Evolutionary conservation across 2,888 invertebrate species (phyloP).

Genomic region (Augochlorella aurata): DNA sequence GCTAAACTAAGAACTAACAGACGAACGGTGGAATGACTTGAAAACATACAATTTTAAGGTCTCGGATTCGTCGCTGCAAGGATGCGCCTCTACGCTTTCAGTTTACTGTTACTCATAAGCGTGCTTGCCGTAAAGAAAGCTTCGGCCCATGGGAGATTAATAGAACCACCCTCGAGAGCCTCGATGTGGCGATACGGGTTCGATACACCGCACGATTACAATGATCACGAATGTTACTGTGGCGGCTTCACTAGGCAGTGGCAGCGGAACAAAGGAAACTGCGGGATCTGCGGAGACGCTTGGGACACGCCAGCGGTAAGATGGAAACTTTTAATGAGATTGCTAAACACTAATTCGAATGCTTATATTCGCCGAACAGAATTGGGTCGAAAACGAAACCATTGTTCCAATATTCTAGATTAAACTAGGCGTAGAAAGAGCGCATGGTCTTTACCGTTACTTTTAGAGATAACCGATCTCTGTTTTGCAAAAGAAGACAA

Average conservation of each 20-base stretch:
- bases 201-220: slow-evolving; percentile 93
- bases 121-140: slow-evolving; percentile 75
- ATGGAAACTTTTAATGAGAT: not conserved
- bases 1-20: not conserved
- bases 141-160: slow-evolving; percentile 88
- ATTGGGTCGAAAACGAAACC: too few relatives aligned
- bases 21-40: not conserved
- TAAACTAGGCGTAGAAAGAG: too few relatives aligned
- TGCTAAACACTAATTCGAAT: not conserved
- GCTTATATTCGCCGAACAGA: not conserved
- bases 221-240: slow-evolving; percentile 94
- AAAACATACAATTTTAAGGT: slow-evolving; percentile 31
- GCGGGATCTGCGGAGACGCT: slow-evolving; percentile 93
- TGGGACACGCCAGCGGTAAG: slow-evolving; percentile 86
- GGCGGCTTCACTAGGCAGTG: slow-evolving; percentile 94
- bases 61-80: slow-evolving; percentile 22
- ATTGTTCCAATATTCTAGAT: too few relatives aligned
- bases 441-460: too few relatives aligned
- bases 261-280: slow-evolving; percentile 91
- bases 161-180: slow-evolving; percentile 93
- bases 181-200: slow-evolving; percentile 95
- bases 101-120: slow-evolving; percentile 48
- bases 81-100: slow-evolving; percentile 59
- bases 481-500: too few relatives aligned
- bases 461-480: too few relatives aligned